Conservation (phyloP, 2,888 invertebrate species). For the Megalurothrips usitatus region DNA sequence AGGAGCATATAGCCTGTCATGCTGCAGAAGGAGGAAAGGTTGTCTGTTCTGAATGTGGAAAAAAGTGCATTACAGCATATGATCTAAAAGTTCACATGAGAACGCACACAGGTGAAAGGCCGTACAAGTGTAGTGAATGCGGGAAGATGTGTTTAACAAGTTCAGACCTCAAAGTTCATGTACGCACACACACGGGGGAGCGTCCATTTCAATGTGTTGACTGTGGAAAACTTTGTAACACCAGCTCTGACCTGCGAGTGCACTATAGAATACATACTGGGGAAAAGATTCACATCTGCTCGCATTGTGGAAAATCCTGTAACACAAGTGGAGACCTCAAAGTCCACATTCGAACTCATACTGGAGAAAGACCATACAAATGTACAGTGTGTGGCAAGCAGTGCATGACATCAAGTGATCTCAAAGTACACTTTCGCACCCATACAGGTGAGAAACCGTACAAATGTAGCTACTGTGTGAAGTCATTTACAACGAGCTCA, state of each 20-base stretch:
- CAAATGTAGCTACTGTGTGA: not conserved
- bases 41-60: slow-evolving; percentile 9
- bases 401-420: slow-evolving; percentile 9
- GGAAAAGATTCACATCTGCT: slow-evolving; percentile 3
- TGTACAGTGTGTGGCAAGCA: not conserved
- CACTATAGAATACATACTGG: slow-evolving; percentile 16
- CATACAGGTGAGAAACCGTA: slow-evolving; percentile 4
- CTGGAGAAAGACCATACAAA: not conserved
- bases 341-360: slow-evolving; percentile 5
- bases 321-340: not conserved
- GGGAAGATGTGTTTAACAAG: slow-evolving; percentile 6
- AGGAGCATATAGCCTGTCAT: not conserved
- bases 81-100: not conserved
- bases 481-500: slow-evolving; percentile 3
- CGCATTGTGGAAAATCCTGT: not conserved
- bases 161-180: slow-evolving; percentile 7
- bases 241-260: not conserved
- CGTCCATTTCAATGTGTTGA: slow-evolving; percentile 2
- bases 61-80: slow-evolving; percentile 7
- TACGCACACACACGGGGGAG: not conserved
- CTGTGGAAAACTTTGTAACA: slow-evolving; percentile 9
- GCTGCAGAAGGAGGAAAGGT: slow-evolving; percentile 4
- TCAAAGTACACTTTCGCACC: slow-evolving; percentile 10
- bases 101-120: not conserved
- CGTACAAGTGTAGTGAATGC: slow-evolving; percentile 4